Percentiles rank a stretch among this genome's conserved stretches.
Conservation (phyloP, 2,113 vertebrate species). For the Amphiprion percula region DNA sequence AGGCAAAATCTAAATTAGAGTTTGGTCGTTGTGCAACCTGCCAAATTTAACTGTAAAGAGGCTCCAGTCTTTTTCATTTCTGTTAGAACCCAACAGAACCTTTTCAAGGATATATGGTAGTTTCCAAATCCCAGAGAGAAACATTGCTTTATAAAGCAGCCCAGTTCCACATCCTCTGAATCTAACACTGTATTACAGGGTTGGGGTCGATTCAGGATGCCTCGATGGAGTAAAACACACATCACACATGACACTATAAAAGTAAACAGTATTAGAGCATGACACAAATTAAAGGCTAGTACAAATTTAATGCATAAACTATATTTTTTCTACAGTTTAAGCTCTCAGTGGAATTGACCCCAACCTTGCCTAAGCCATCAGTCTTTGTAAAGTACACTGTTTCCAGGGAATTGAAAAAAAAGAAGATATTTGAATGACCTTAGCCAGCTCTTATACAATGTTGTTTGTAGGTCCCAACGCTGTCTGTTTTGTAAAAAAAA, state of each 20-base stretch:
- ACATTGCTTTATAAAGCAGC: conserved; percentile 51
- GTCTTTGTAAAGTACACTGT: conserved; percentile 80
- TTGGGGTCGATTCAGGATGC: conserved; percentile 73
- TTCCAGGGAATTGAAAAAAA: conserved; percentile 80
- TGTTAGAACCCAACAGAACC: conserved; percentile 40
- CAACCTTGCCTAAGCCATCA: conserved; percentile 81
- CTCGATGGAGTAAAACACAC: conserved; percentile 51
- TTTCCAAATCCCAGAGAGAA: conserved; percentile 47
- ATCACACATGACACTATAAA: conserved; percentile 37
- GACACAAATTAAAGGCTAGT: conserved; percentile 37
- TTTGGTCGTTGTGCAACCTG: conserved; percentile 43
- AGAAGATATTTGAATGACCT: conserved; percentile 76
- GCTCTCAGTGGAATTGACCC: conserved; percentile 78
- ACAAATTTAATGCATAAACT: conserved; percentile 40
- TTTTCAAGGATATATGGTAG: conserved; percentile 40
- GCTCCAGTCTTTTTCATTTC: conserved; percentile 30
- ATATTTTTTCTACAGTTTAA: conserved; percentile 68
- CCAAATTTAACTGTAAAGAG: conserved; percentile 43
- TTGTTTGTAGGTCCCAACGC: conserved; percentile 87
- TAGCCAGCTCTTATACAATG: conserved; percentile 84
- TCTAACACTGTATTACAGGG: conserved; percentile 75
- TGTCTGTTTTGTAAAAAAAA: conserved; percentile 86
- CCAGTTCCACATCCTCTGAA: conserved; percentile 59
- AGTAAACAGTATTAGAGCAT: conserved; percentile 60
- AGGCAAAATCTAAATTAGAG: conserved; percentile 36